Evolutionary conservation across 2,888 invertebrate species (phyloP).

Genomic region (Lathronympha strigana): DNA sequence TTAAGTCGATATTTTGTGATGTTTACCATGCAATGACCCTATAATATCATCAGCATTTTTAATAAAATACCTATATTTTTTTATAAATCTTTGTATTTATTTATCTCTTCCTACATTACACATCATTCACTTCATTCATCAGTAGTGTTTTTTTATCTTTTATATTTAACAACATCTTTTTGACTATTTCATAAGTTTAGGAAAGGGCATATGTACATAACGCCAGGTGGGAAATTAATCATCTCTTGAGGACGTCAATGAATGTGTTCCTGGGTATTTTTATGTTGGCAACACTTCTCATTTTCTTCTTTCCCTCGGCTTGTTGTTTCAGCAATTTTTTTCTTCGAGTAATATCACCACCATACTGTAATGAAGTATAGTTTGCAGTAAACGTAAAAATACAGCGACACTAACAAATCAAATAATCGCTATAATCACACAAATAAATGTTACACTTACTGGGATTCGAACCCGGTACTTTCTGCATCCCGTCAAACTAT

Average conservation of each 20-base stretch:
- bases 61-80: constrained; percentile 66
- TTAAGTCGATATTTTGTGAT: constrained; percentile 56
- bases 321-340: constrained; percentile 96
- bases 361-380: constrained; percentile 86
- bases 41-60: constrained; percentile 65
- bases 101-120: constrained; percentile 15
- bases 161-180: too few species aligned
- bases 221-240: constrained; percentile 47
- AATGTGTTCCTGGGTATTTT: constrained; percentile 96
- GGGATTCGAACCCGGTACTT: too few species aligned
- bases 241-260: constrained; percentile 94
- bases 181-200: not conserved
- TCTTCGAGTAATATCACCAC: constrained; percentile 95
- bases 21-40: constrained; percentile 67
- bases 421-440: too few species aligned
- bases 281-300: constrained; percentile 96
- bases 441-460: too few species aligned
- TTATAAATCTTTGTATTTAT: constrained; percentile 41
- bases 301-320: constrained; percentile 96
- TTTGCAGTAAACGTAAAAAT: not conserved
- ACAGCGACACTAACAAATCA: too few species aligned
- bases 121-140: not conserved
- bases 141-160: too few species aligned
- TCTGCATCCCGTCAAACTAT: too few species aligned
- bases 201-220: constrained; percentile 5